Evolutionary conservation across 2,113 vertebrate genomes (phyloP).

Genomic region (Jacana jacana): DNA sequence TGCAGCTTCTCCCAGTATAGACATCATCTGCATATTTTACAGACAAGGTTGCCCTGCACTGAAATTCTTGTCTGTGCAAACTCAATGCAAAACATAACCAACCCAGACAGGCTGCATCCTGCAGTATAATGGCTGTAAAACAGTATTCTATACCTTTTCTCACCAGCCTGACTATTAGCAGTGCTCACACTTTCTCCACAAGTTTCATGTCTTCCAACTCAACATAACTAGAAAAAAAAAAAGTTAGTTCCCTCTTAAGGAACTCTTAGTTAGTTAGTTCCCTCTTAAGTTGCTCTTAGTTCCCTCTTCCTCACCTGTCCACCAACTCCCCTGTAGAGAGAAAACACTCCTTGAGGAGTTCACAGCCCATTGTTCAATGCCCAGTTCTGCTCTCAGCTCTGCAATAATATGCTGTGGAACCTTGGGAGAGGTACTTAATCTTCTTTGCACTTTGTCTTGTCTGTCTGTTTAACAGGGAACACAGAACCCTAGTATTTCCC

Average conservation of each 20-base stretch:
- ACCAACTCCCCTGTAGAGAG: not conserved
- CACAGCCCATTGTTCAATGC: not conserved
- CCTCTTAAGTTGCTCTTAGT: too few species aligned
- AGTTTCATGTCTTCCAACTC: not conserved
- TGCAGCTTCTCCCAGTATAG: not conserved
- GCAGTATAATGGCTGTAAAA: not conserved
- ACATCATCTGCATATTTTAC: constrained; percentile 6
- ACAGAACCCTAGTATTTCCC: not conserved
- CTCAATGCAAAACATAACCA: not conserved
- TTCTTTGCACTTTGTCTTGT: not conserved
- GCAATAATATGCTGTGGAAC: not conserved
- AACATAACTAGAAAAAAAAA: not conserved
- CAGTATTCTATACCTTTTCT: not conserved
- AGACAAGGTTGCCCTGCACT: not conserved
- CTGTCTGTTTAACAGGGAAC: not conserved
- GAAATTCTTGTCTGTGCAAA: not conserved
- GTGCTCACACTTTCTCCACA: not conserved
- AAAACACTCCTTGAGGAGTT: not conserved
- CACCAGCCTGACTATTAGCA: not conserved
- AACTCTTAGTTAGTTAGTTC: too few species aligned
- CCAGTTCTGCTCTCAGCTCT: not conserved
- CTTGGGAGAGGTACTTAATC: not conserved
- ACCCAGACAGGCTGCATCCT: not conserved
- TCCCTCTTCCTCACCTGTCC: not conserved
- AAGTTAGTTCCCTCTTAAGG: too few species aligned